These are phyloP conservation scores for Palaemon carinicauda DNA, from an alignment of 1,140 invertebrate genomes.

Conservation along the genomic window DNA sequence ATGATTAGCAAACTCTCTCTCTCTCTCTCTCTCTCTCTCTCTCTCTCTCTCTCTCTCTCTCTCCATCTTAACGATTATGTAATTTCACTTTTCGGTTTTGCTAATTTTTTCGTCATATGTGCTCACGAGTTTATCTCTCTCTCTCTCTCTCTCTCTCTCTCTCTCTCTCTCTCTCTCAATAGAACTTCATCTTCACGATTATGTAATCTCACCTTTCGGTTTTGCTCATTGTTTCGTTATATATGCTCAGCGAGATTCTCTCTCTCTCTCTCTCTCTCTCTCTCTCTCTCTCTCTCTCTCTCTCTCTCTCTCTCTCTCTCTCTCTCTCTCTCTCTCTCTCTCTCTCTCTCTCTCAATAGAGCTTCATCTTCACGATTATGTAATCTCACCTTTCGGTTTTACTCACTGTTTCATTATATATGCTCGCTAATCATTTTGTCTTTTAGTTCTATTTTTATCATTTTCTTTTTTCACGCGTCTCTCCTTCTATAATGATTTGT, in stretches of 20 bases:
- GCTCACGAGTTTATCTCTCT: no score
- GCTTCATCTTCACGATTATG: not conserved
- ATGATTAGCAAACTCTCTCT: not conserved
- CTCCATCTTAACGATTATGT: not conserved
- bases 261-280: slow-evolving; percentile 10
- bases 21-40: not conserved
- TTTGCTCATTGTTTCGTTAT: not conserved
- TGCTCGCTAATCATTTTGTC: no score
- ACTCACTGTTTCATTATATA: not conserved
- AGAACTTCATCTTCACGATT: not conserved
- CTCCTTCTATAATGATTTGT: no score
- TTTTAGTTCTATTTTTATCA: no score
- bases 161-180: not conserved
- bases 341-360: not conserved
- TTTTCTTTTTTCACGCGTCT: no score
- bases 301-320: no score
- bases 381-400: not conserved
- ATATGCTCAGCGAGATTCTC: not conserved
- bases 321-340: not conserved
- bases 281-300: slow-evolving; percentile 19
- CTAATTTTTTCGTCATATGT: not conserved
- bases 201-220: not conserved
- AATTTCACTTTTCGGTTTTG: not conserved
- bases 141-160: not conserved
- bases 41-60: not conserved